Conservation (phyloP, 92 coral and sea anemone species). For the Epizoanthus rinbou region DNA sequence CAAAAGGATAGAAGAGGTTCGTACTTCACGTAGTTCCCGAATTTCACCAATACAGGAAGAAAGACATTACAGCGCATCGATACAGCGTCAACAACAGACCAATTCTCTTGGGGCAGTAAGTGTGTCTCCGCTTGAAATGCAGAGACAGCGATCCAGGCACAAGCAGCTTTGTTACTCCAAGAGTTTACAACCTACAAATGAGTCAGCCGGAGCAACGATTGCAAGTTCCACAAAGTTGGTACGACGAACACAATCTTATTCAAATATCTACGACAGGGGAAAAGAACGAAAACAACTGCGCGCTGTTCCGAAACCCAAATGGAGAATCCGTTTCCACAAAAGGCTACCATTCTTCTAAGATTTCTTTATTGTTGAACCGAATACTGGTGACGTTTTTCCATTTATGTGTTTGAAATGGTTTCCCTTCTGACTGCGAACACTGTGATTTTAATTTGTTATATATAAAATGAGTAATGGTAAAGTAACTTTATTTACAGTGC, state of each 20-base stretch:
- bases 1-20: background rate
- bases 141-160: background rate
- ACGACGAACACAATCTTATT: conserved; percentile 2
- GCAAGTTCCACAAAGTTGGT: background rate
- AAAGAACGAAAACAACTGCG: background rate
- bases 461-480: too few species aligned
- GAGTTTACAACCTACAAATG: background rate
- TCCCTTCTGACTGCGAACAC: too few species aligned
- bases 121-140: too few species aligned
- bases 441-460: too few species aligned
- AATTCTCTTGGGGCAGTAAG: background rate
- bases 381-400: too few species aligned
- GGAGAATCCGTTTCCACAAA: conserved; percentile 18
- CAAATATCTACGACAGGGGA: background rate
- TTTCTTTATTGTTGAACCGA: too few species aligned
- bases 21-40: background rate
- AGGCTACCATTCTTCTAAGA: background rate
- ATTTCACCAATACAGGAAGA: conserved; percentile 1
- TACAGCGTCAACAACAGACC: background rate
- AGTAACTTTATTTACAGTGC: too few species aligned
- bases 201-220: background rate
- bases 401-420: too few species aligned
- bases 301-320: background rate
- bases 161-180: background rate
- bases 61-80: background rate